Evolutionary conservation across 2,113 vertebrate genomes (phyloP).

Genomic region (Atlantisia rogersi): DNA sequence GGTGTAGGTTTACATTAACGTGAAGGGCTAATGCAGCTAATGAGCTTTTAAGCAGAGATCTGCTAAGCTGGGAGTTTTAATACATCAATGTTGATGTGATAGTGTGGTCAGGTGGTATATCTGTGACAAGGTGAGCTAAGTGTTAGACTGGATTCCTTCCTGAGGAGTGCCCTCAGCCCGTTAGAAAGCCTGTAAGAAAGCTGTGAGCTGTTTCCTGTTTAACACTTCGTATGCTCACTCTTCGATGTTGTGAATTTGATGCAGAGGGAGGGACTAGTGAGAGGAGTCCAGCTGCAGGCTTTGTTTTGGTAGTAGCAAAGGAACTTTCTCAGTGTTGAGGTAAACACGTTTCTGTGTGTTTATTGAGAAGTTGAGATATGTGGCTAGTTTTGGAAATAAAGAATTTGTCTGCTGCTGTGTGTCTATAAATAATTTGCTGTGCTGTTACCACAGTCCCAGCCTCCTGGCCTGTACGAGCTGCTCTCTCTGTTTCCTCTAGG

Average conservation of each 20-base stretch:
- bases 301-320: background rate
- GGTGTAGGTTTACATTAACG: background rate
- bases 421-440: background rate
- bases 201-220: background rate
- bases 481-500: slow-evolving; percentile 74
- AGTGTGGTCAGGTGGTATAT: background rate
- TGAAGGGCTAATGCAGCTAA: background rate
- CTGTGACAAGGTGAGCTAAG: background rate
- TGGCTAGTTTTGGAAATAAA: background rate
- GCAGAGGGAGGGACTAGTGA: too few species aligned
- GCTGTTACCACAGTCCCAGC: background rate
- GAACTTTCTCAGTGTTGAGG: background rate
- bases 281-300: background rate
- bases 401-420: background rate
- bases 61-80: slow-evolving; percentile 6
- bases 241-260: rapidly evolving
- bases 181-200: background rate
- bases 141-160: background rate
- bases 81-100: background rate
- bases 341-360: background rate
- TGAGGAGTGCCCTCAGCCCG: background rate
- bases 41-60: background rate
- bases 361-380: background rate
- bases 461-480: background rate
- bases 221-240: background rate